phyloP scores from a whole-genome alignment of 1,140 invertebrate species.

The Calephelis nemesis region DNA sequence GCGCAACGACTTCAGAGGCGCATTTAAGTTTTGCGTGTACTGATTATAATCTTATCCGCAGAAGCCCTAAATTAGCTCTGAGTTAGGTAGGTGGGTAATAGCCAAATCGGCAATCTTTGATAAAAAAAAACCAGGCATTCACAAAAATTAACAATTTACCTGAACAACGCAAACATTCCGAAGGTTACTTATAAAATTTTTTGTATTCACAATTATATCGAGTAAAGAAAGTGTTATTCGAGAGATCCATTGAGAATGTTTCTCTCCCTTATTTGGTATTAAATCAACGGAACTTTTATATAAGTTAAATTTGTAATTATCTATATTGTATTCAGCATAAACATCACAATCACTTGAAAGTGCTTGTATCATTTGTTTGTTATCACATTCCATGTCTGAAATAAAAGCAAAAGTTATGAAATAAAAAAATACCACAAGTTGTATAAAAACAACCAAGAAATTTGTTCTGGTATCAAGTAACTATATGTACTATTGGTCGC shows the following conservation, averaged over 20 bases:
- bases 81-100: no score
- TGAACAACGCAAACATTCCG: slow-evolving; percentile 34
- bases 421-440: no score
- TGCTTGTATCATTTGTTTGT: slow-evolving; percentile 52
- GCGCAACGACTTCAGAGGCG: no score
- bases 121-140: no score
- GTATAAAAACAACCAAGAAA: no score
- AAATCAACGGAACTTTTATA: slow-evolving; percentile 34
- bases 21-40: no score
- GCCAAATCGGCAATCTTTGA: no score
- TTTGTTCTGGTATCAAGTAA: no score
- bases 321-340: slow-evolving; percentile 36
- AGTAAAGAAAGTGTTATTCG: slow-evolving; percentile 38
- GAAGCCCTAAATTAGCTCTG: no score
- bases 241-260: slow-evolving; percentile 37
- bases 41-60: no score
- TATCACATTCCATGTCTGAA: slow-evolving; percentile 44
- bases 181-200: slow-evolving; percentile 35
- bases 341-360: slow-evolving; percentile 37
- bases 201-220: slow-evolving; percentile 29
- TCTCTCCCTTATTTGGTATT: slow-evolving; percentile 33
- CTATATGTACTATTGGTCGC: no score
- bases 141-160: slow-evolving; percentile 26
- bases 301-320: slow-evolving; percentile 31
- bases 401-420: not conserved